A percentile compares a stretch with the other conserved stretches of the same genome.
phyloP scores from a whole-genome alignment of 2,888 invertebrate genomes.

The Norana najaformis region DNA sequence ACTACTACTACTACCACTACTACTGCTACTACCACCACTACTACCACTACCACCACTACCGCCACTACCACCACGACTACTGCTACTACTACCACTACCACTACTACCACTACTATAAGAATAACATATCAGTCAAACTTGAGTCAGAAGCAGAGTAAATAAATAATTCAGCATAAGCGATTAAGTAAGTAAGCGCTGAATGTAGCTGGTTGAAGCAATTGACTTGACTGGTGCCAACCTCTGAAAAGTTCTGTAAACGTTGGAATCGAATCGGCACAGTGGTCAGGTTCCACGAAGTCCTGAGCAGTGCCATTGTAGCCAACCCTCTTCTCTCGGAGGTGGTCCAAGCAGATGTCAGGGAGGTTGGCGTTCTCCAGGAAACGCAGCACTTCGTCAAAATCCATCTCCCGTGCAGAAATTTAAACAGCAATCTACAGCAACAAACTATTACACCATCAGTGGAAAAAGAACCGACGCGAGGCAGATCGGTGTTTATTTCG shows the following conservation, averaged over 20 bases:
- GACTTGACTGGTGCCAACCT: neutral
- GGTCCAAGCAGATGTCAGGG: neutral
- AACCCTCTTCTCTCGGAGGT: neutral
- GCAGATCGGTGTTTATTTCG: neutral
- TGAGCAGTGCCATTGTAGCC: neutral
- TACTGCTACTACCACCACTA: too few relatives aligned
- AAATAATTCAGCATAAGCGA: neutral
- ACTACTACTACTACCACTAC: too few relatives aligned
- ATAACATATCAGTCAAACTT: too few relatives aligned
- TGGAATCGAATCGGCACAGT: slow-evolving; percentile 4
- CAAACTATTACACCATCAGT: neutral
- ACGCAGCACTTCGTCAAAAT: neutral
- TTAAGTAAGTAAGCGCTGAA: neutral
- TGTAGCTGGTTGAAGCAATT: neutral
- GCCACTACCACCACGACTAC: too few relatives aligned
- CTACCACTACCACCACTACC: too few relatives aligned
- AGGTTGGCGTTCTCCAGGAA: neutral
- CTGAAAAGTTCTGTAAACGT: neutral
- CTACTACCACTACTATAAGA: too few relatives aligned
- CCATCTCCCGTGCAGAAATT: neutral
- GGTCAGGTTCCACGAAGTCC: neutral
- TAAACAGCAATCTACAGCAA: neutral
- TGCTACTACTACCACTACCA: too few relatives aligned
- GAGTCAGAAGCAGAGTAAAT: neutral
- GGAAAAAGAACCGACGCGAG: neutral